These are phyloP conservation scores for Congeria kusceri DNA, from an alignment of 2,888 invertebrate species.

Conservation along the genomic window DNA sequence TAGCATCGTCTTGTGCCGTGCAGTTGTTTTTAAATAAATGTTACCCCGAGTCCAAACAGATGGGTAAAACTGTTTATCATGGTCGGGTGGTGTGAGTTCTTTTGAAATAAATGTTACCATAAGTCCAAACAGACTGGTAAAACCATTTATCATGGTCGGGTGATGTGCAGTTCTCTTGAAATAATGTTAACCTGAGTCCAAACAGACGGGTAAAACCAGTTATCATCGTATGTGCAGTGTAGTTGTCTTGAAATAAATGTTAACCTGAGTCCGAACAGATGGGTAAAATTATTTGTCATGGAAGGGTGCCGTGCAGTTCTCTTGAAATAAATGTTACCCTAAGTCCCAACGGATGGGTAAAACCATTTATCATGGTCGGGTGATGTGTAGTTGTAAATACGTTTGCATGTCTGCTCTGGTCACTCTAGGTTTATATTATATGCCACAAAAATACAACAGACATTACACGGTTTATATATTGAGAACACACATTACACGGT, in stretches of 20 bases:
- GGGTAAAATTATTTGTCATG: constrained; percentile 89
- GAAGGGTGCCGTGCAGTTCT: constrained; percentile 98
- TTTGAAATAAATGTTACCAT: constrained; percentile 96
- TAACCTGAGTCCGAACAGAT: constrained; percentile 97
- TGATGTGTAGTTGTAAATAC: too few species aligned
- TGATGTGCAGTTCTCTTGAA: constrained; percentile 99
- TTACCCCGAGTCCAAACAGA: constrained; percentile 97
- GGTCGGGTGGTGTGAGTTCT: constrained; percentile 98
- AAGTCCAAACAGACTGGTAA: background rate
- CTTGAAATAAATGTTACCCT: constrained; percentile 98
- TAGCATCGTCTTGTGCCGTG: constrained; percentile 96
- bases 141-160: constrained; percentile 90
- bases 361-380: too few species aligned
- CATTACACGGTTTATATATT: too few species aligned
- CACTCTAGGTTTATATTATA: too few species aligned
- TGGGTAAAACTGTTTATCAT: constrained; percentile 86
- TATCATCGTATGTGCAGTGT: constrained; percentile 94
- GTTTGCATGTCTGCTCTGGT: too few species aligned
- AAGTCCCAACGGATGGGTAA: constrained; percentile 93
- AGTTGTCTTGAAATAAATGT: constrained; percentile 99
- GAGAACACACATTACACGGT: too few species aligned
- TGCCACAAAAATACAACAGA: too few species aligned
- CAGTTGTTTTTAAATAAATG: constrained; percentile 99
- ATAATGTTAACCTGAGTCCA: constrained; percentile 98
- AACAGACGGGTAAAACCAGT: constrained; percentile 91